Conservation (phyloP, 2,113 vertebrate genomes). For the Tetrao urogallus region DNA sequence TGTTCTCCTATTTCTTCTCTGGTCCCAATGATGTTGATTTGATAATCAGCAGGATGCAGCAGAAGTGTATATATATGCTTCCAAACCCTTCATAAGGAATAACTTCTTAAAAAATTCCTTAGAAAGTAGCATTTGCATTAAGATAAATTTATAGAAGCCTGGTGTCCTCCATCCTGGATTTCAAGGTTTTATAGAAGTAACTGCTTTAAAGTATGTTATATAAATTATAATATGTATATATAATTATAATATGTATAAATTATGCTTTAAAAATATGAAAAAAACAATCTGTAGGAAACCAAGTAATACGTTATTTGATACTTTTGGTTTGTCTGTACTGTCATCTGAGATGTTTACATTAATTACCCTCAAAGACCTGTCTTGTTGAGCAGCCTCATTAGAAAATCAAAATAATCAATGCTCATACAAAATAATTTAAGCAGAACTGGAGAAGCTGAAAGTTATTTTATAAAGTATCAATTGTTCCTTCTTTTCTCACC, state of each 20-base stretch:
- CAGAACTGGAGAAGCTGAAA: neutral
- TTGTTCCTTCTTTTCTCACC: neutral
- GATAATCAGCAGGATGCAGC: neutral
- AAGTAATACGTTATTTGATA: neutral
- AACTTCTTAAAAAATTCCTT: neutral
- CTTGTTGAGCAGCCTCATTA: neutral
- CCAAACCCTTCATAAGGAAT: neutral
- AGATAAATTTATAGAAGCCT: neutral
- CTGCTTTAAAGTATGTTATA: fast-evolving
- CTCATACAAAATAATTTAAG: neutral
- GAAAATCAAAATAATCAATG: neutral
- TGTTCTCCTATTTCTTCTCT: neutral
- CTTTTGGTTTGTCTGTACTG: neutral
- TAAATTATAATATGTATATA: too few relatives aligned
- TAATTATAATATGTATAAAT: too few relatives aligned
- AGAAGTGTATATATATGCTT: neutral
- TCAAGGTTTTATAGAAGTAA: neutral
- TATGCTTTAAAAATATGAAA: neutral
- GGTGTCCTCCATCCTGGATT: neutral
- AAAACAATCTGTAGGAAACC: neutral
- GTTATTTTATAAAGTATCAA: neutral
- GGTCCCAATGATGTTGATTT: neutral
- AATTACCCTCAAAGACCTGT: neutral
- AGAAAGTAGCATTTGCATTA: neutral
- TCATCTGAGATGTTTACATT: neutral